Percentiles rank a stretch among this genome's conserved stretches.
Evolutionary conservation across 1,140 invertebrate species (phyloP).

Genomic region (Ips nitidus): DNA sequence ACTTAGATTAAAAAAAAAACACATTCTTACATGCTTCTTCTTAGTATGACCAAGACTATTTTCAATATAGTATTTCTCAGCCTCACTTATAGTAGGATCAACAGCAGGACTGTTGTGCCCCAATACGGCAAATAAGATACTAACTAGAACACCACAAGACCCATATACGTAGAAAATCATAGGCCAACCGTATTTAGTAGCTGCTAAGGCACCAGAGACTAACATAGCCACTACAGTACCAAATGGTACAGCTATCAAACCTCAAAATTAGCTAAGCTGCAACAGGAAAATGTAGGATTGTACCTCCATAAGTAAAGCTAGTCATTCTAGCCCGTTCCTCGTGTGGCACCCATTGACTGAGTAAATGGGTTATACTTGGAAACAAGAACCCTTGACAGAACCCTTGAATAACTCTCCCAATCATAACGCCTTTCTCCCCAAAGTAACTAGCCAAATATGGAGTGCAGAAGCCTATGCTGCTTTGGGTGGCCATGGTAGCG

Average conservation of each 20-base stretch:
- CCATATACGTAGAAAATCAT: constrained; percentile 79
- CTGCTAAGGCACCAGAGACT: constrained; percentile 66
- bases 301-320: constrained; percentile 62
- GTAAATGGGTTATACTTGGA: constrained; percentile 74
- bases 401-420: constrained; percentile 71
- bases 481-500: constrained; percentile 56
- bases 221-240: constrained; percentile 75
- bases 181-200: constrained; percentile 70
- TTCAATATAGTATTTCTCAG: constrained; percentile 68
- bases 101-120: constrained; percentile 67
- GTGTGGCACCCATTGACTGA: constrained; percentile 74
- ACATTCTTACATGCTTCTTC: constrained; percentile 43
- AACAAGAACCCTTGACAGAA: constrained; percentile 77
- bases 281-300: constrained; percentile 35
- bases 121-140: constrained; percentile 61
- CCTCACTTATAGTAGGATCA: constrained; percentile 59
- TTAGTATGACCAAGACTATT: constrained; percentile 34
- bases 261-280: too few species aligned
- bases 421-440: constrained; percentile 63
- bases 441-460: constrained; percentile 51
- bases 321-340: constrained; percentile 60
- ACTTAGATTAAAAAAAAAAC: not conserved
- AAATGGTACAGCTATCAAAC: constrained; percentile 61
- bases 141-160: constrained; percentile 61
- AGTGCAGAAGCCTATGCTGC: constrained; percentile 54